Conservation (phyloP, 2,888 invertebrate species). For the Catotricha subobsoleta region DNA sequence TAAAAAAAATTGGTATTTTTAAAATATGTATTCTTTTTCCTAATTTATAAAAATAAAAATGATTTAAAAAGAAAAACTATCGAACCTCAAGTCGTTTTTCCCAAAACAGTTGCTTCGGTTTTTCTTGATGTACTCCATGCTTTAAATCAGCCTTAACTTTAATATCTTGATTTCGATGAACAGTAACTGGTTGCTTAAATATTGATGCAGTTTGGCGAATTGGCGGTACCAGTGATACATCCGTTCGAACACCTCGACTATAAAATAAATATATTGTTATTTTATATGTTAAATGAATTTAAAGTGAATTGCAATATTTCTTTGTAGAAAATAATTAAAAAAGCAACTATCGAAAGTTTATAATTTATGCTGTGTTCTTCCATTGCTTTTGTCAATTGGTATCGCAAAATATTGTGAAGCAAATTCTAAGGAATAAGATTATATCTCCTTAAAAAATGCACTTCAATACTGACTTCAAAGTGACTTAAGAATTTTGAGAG, state of each 20-base stretch:
- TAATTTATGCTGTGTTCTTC: no score
- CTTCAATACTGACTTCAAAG: no score
- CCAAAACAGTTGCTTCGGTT: slow-evolving; percentile 71
- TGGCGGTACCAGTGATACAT: slow-evolving; percentile 81
- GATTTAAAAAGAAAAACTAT: neutral
- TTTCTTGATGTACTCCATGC: slow-evolving; percentile 70
- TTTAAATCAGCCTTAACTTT: slow-evolving; percentile 80
- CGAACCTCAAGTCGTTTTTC: slow-evolving; percentile 50
- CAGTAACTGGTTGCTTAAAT: slow-evolving; percentile 96
- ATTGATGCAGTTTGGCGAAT: slow-evolving; percentile 96
- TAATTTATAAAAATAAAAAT: neutral
- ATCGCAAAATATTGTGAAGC: no score
- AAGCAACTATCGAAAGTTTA: slow-evolving; percentile 6
- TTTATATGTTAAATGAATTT: no score
- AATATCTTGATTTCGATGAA: slow-evolving; percentile 80
- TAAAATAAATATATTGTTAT: no score
- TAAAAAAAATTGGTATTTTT: slow-evolving; percentile 22
- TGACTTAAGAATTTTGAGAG: no score
- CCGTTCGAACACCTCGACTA: slow-evolving; percentile 64
- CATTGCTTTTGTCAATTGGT: no score
- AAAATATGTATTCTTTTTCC: neutral
- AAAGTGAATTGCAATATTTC: no score
- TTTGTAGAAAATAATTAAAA: slow-evolving; percentile 10
- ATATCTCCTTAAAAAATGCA: no score
- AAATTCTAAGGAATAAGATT: no score